Base-by-base conservation (phyloP, 2,888 invertebrate genomes). In the Trissolcus brochymenae region DNA sequence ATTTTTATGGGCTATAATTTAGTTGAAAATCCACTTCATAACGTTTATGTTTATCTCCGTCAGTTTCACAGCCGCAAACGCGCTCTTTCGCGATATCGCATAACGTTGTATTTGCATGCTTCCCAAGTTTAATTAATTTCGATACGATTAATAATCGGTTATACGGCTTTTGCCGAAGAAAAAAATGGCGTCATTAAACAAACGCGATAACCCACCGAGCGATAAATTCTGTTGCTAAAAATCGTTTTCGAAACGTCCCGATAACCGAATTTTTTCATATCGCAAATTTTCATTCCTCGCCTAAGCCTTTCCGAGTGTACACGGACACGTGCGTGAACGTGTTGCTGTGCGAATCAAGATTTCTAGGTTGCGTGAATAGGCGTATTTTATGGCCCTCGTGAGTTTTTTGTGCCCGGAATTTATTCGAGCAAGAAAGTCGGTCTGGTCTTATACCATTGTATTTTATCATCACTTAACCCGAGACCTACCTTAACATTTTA, bases 391-490 rank as follows among this genome's bases (percentile, higher is more conserved):
- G 55, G 49, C 43, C 76, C 61, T 65, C 62, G 19, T 29, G 56
- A 11, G 35, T 57, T 65, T 70, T 65, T 60, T 62, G 9, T 68
- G 62, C 51, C 43, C 50, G 61, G 51, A 72, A 79, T 88, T 35
- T 87, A 87, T 87, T 88, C 84, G 84, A 85, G 81, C 78, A 71
- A 82, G 82, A 80, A 85, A 87, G 85, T 86, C 86, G 86, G 86
- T 83, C 84, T 64, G 84, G 84, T 85, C 82, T 85, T 84, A 25
- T 25, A 83, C 80, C 83, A 83, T 84, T 86, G 87, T 88, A 87
- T 87, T 88, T 88, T 88, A 88, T 88, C 88, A 88, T 88, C 87
- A 84, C 87, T 87, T 88, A 87, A 86, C 83, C 84, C 81, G 82
- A 84, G 86, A 88, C 88, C 88, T 88, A 84, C 87, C 85, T 84